Base-by-base conservation (phyloP, 2,888 invertebrate genomes). In the Silvanus unidentatus region DNA sequence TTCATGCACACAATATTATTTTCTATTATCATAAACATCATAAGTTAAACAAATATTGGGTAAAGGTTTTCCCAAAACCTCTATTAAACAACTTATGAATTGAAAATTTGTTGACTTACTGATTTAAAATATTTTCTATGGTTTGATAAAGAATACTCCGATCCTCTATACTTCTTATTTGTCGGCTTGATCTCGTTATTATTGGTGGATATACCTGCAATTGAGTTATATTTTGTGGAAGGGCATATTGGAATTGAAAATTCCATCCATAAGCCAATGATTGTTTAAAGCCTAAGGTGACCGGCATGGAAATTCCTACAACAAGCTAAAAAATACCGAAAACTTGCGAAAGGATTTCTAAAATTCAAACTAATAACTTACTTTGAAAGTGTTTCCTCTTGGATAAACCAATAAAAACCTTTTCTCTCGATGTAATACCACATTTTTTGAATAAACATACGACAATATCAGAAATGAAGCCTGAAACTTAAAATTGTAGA, bases 211-310 rank as follows among this genome's bases (percentile, higher is more conserved):
- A 68, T 27, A 47, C 55, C 40, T 55, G 39, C 35, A 68, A 16
- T 28, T 62, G 58, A 2, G 63, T 60, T 14, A 60, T 56, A 50
- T 69, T 69, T 43, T 56, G 55, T 5, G 68, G 61, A 16, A 58
- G 52, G 0, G 52, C 42, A 59, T 81, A 84, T 59, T 84, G 84
- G 63, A 79, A 83, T 64, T 84, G 84, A 47, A 84, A 74, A 64
- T 83, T 83, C 40, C 75, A 75, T 1, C 75, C 77, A 48, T 81
- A 79, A 1, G 73, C 68, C 51, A 84, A 61, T 43, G 71, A 75
- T 43, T 79, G 71, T 38, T 76, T 78, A 0, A 73, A 71, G 6
- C 77, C 74, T 15, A 71, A 45, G 16, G 75, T 70, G 4, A 84
- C 70, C 1, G 84, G 84, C 1, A 76, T 60, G 8, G 76, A 74